Evolutionary conservation across 2,888 invertebrate genomes (phyloP), one percentile per base, ranked within the genome.

Genomic region (Ommatoiulus sabulosus): DNA sequence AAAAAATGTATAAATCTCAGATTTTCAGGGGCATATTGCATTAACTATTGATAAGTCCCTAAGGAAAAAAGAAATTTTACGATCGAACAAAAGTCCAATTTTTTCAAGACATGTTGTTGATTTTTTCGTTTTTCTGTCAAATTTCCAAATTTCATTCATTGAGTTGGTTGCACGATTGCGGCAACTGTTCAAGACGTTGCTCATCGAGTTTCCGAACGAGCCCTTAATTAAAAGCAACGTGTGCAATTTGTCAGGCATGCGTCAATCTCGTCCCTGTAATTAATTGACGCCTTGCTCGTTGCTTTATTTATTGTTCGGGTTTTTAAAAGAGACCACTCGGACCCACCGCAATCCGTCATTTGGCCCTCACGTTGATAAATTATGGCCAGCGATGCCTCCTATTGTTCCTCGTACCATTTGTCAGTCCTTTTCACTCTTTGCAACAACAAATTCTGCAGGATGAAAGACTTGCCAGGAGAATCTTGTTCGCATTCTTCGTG

Each of bases 391-490:
- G 63, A 63, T 63, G 63, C 63, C 63, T 63, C 63, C n/a, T 20
- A 17, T 63, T 63, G 63, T 63, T 63, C 63, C n/a, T n/a, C 63
- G 63, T 63, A 17, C 63, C n/a, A 63, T 63, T 63, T 63, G 63
- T 63, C 63, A 63, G 63, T 63, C 63, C 63, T 63, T 63, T 63
- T 63, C 63, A 63, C 63, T 63, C 63, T 17, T 63, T 17, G 20
- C n/a, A 63, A 63, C 63, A 63, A 63, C 63, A n/a, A 63, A 17
- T 63, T 17, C n/a, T 63, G n/a, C 63, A n/a, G 17, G n/a, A 17
- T 63, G 63, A 63, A 63, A 63, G 63, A 63, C 63, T 63, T 63
- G 63, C 63, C 63, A n/a, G 63, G 17, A n/a, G 63, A 63, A 63
- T 63, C 20, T 63, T 63, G 63, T 63, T 63, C 20, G 63, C 63